Base-by-base conservation (phyloP, 1,140 invertebrate genomes). In the Pararge aegeria region DNA sequence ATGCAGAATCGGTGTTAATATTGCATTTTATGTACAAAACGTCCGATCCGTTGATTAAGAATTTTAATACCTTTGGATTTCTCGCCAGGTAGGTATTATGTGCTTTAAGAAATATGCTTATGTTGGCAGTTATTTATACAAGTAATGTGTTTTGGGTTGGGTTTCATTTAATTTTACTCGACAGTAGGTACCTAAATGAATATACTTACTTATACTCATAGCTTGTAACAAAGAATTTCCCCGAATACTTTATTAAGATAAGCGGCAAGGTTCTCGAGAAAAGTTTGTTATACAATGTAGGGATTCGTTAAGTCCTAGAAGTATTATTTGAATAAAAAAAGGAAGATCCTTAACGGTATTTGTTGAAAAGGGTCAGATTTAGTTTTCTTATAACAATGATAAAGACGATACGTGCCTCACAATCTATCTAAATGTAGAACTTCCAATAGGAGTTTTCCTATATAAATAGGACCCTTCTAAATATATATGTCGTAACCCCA, bases 1-100 rank as follows among this genome's bases (percentile, higher is more conserved):
- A 86, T 82, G 78, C 74, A 76, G 64, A 71, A 81, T 77, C 73
- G 72, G 80, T 83, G 81, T 87, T 83, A 83, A 85, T 72, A 84
- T 75, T 75, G 76, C 71, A 78, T 77, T 81, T 83, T 81, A 87
- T 78, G 71, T 57, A 68, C 63, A 64, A 58, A 66, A 74, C 58
- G 69, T 50, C 55, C 60, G 61, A 67, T 70, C 52, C 58, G 65
- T 75, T 83, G 78, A 85, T 87, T 83, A 80, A 80, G 77, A 83
- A 82, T 79, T 77, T 71, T 67, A 67, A 63, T 63, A 71, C 64
- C 66, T 62, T 66, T 50, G 56, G 64, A 70, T 59, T 68, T 67
- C 56, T 64, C 63, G 61, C 63, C 59, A 68, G 60, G 57, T 61
- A 64, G 60, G 55, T 63, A 65, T 62, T 59, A 57, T 55, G 56